These are phyloP conservation scores for Cheilosia vernalis DNA, from an alignment of 2,888 invertebrate genomes.

Conservation along the genomic window DNA sequence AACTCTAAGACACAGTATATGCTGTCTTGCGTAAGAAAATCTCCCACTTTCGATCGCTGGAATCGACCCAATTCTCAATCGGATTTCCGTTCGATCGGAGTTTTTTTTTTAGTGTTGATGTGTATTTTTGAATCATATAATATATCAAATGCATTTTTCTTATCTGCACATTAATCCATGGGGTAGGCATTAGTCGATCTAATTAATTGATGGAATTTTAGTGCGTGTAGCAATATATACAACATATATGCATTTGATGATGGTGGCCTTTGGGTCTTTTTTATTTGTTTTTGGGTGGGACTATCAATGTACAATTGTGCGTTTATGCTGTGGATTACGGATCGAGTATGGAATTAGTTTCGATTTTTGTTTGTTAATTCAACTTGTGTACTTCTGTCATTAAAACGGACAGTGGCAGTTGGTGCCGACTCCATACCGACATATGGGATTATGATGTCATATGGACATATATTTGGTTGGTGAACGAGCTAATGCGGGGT, in stretches of 20 bases:
- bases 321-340: background rate
- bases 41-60: conserved; percentile 10
- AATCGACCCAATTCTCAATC: conserved; percentile 37
- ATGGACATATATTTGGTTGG: background rate
- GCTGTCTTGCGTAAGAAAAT: conserved; percentile 27
- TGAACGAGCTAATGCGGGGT: background rate
- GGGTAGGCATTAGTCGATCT: conserved; percentile 30
- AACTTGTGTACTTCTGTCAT: conserved; percentile 21
- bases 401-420: conserved; percentile 16
- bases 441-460: conserved; percentile 26
- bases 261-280: conserved; percentile 14
- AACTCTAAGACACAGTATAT: background rate
- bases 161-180: conserved; percentile 29
- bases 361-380: conserved; percentile 25
- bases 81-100: conserved; percentile 29
- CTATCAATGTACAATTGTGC: background rate
- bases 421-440: background rate
- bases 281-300: background rate
- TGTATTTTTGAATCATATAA: background rate
- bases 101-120: background rate
- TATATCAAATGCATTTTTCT: conserved; percentile 15
- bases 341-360: conserved; percentile 20
- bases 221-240: conserved; percentile 20
- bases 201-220: conserved; percentile 43
- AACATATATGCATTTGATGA: conserved; percentile 1